Percentiles rank a stretch among this genome's conserved stretches.
phyloP scores from a whole-genome alignment of 2,888 invertebrate genomes.

The Dorcus parallelipipedus region DNA sequence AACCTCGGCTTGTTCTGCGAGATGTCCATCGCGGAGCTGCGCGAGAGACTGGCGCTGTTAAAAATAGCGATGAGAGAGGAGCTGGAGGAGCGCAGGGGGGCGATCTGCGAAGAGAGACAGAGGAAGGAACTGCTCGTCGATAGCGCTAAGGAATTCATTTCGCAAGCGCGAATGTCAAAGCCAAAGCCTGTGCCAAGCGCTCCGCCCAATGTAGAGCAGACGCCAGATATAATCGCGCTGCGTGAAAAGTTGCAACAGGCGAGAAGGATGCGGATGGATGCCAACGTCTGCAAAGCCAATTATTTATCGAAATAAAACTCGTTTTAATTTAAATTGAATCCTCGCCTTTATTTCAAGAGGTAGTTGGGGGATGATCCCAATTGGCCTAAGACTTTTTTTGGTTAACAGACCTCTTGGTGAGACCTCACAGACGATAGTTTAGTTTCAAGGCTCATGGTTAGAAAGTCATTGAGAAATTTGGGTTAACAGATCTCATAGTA shows the following conservation, averaged over 20 bases:
- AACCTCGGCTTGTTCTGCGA: conserved; percentile 60
- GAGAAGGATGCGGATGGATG: conserved; percentile 44
- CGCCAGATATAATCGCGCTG: conserved; percentile 51
- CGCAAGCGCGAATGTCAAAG: conserved; percentile 43
- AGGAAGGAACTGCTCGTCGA: conserved; percentile 52
- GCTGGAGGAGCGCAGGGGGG: conserved; percentile 50
- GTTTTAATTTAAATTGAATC: too few species aligned
- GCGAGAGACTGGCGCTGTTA: conserved; percentile 53
- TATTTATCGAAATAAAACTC: too few species aligned
- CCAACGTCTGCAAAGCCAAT: not conserved
- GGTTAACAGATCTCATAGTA: too few species aligned
- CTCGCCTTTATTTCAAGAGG: too few species aligned
- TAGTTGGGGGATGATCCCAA: too few species aligned
- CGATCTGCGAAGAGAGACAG: conserved; percentile 50
- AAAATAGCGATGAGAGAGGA: conserved; percentile 55
- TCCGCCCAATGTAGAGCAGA: conserved; percentile 32
- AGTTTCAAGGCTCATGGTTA: too few species aligned
- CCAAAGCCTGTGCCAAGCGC: conserved; percentile 25
- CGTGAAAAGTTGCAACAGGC: conserved; percentile 53
- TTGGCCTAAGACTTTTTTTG: too few species aligned
- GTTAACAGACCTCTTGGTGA: too few species aligned
- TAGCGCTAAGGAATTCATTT: conserved; percentile 50
- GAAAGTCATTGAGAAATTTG: too few species aligned
- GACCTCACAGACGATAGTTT: too few species aligned
- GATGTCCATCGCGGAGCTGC: conserved; percentile 63